These are phyloP conservation scores for Acrossocheilus wenchowensis DNA, from an alignment of 2,797 vertebrate species.

Conservation along the genomic window DNA sequence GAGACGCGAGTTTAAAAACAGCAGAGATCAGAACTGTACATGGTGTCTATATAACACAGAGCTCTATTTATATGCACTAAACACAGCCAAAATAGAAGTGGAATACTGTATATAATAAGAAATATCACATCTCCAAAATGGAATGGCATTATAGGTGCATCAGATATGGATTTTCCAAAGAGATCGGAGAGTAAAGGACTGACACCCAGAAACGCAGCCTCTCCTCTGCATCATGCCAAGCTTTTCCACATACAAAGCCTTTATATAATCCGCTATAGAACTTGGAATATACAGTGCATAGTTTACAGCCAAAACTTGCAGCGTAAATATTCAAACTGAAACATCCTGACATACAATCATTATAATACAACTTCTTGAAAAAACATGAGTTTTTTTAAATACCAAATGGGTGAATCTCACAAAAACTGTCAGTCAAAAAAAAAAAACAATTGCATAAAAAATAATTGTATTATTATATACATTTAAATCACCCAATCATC, in stretches of 20 bases:
- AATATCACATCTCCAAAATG: conserved; percentile 44
- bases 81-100: conserved; percentile 50
- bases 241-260: conserved; percentile 62
- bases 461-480: neutral
- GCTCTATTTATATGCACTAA: conserved; percentile 57
- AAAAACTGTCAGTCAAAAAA: neutral
- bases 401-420: conserved; percentile 20
- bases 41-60: conserved; percentile 20
- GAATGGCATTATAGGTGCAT: conserved; percentile 48
- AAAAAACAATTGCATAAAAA: neutral
- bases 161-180: conserved; percentile 35
- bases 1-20: conserved; percentile 18
- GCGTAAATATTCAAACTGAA: conserved; percentile 69
- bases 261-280: conserved; percentile 65
- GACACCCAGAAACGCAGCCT: conserved; percentile 5
- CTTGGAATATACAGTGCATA: conserved; percentile 85
- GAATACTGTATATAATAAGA: conserved; percentile 41
- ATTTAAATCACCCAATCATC: neutral
- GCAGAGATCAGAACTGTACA: conserved; percentile 52
- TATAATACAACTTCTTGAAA: conserved; percentile 67
- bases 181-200: conserved; percentile 32
- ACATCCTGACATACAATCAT: conserved; percentile 67
- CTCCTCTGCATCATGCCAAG: conserved; percentile 73
- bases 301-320: conserved; percentile 81
- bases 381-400: conserved; percentile 51